A percentile compares a stretch with the other conserved stretches of the same genome.
These are phyloP conservation scores for Sebastolobus alascanus DNA, from an alignment of 2,797 vertebrate genomes.

Conservation along the genomic window DNA sequence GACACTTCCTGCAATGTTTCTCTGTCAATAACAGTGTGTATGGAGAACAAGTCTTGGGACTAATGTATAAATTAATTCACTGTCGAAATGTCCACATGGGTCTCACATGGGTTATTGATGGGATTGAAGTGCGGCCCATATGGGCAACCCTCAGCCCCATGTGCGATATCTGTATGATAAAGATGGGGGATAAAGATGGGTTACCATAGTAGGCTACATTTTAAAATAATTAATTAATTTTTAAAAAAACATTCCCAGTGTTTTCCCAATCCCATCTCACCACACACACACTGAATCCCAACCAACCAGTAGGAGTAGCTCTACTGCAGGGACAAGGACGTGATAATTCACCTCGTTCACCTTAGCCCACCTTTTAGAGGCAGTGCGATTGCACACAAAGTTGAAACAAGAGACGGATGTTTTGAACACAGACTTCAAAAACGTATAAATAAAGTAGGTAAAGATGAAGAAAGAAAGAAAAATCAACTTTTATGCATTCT, in stretches of 20 bases:
- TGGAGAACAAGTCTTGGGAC: conserved; percentile 1
- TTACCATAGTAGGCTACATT: neutral
- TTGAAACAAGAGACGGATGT: neutral
- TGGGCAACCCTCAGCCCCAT: neutral
- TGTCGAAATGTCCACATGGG: conserved; percentile 7
- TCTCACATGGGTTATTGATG: conserved; percentile 12
- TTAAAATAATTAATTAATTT: neutral
- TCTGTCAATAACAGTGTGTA: neutral
- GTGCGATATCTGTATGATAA: neutral
- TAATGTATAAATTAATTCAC: neutral
- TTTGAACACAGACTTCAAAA: neutral
- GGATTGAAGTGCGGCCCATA: neutral
- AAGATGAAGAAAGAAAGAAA: neutral
- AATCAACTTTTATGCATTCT: neutral
- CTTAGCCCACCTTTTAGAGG: neutral
- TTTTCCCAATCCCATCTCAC: neutral
- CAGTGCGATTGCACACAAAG: neutral
- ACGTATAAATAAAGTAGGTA: neutral
- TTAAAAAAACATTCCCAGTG: neutral
- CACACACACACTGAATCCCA: neutral
- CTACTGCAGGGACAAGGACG: neutral
- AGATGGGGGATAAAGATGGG: neutral
- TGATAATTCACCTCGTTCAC: neutral
- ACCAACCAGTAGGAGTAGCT: neutral
- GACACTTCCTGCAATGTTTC: conserved; percentile 10